Evolutionary conservation across 2,888 invertebrate species (phyloP), one percentile per base, ranked within the genome.

Genomic region (Lissonota sp.): DNA sequence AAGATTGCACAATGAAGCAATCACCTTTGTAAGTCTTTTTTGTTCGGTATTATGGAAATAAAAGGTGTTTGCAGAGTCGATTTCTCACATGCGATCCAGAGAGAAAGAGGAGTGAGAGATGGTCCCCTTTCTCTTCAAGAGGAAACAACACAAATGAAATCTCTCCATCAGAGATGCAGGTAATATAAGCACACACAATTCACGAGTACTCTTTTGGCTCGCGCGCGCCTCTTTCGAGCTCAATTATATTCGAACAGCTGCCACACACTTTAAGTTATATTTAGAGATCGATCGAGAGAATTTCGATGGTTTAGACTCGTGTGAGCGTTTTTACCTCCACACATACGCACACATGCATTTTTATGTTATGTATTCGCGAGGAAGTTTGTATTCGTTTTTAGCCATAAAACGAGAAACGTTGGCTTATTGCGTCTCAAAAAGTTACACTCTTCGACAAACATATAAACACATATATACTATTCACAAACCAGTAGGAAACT

Each of bases 161-260:
- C n/a, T n/a, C n/a, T n/a, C n/a, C n/a, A n/a, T n/a, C n/a, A 42
- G 42, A 10, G 12, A 6, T 5, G 5, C 46, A 70, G 58, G 58
- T 58, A 46, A 7, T 42, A 55, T 6, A n/a, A n/a, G n/a, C 5
- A 39, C 46, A 16, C 40, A n/a, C n/a, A 49, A 14, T n/a, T n/a
- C n/a, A n/a, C 62, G 14, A 40, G 46, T 55, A 37, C 51, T 60
- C 62, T 26, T 63, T 40, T 77, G 63, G 69, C 74, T 60, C 63
- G 71, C 75, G 70, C 60, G 49, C 75, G 37, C 71, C n/a, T n/a
- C n/a, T n/a, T n/a, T n/a, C n/a, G n/a, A n/a, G 67, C 76, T 80
- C 76, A 80, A 80, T 80, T 80, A 80, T 80, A 80, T 76, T 80
- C 72, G 80, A 67, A 76, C 80, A 83, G 80, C 80, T 84, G 81